These are phyloP conservation scores for Ciconia boyciana DNA, from an alignment of 2,113 vertebrate genomes.

Conservation along the genomic window DNA sequence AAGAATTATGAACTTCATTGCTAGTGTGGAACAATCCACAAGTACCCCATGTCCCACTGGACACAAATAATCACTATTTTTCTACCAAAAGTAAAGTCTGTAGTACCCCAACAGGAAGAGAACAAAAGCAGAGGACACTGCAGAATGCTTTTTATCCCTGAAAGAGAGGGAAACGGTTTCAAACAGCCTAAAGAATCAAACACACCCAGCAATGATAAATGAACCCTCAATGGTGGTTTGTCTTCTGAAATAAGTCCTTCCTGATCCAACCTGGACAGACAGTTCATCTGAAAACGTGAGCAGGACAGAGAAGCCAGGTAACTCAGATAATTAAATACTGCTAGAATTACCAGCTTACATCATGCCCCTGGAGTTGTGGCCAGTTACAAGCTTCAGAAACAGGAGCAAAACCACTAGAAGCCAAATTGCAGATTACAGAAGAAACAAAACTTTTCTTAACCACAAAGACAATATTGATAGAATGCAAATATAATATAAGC, in stretches of 20 bases:
- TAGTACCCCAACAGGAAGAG: background rate
- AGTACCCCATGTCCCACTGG: background rate
- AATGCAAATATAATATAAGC: background rate
- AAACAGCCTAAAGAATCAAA: background rate
- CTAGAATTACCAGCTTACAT: background rate
- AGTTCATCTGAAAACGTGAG: background rate
- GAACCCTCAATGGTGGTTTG: background rate
- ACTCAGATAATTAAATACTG: background rate
- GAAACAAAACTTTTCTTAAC: background rate
- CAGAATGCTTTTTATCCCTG: background rate
- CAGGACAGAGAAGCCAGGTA: background rate
- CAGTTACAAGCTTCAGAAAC: background rate
- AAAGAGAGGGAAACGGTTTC: background rate
- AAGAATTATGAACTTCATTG: background rate
- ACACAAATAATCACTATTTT: background rate
- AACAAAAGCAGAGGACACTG: background rate
- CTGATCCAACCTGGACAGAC: background rate
- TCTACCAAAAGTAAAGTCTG: background rate
- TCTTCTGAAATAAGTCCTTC: background rate
- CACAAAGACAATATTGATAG: background rate
- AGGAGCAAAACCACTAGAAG: background rate
- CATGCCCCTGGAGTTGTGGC: background rate
- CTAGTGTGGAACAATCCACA: background rate
- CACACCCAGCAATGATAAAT: background rate
- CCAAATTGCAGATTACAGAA: background rate